Evolutionary conservation across 2,888 invertebrate genomes (phyloP).

Genomic region (Andrena haemorrhoa): DNA sequence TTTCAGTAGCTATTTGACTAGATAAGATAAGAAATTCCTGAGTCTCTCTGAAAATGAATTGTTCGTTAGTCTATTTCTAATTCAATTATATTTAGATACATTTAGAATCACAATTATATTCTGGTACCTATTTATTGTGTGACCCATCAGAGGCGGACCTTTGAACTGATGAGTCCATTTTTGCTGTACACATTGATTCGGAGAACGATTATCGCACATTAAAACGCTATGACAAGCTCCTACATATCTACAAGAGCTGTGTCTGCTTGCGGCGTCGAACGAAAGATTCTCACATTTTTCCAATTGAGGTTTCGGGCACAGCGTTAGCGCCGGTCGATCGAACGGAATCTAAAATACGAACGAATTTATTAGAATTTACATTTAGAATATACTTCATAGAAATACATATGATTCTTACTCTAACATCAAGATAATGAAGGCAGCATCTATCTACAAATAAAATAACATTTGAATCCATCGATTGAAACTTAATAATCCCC

Average conservation of each 20-base stretch:
- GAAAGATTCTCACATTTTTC: conserved; percentile 80
- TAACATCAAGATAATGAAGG: conserved; percentile 77
- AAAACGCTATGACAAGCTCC: conserved; percentile 80
- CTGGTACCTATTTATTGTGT: conserved; percentile 82
- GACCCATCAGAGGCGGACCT: conserved; percentile 85
- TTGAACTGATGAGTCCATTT: conserved; percentile 88
- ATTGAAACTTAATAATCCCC: conserved; percentile 77
- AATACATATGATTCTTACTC: conserved; percentile 69
- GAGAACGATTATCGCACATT: conserved; percentile 78
- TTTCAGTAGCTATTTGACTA: conserved; percentile 79
- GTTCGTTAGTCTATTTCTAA: background rate
- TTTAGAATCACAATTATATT: background rate
- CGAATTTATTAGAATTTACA: background rate
- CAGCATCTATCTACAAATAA: conserved; percentile 80
- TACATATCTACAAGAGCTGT: conserved; percentile 76
- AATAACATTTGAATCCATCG: conserved; percentile 73
- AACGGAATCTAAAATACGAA: conserved; percentile 66
- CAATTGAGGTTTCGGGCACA: conserved; percentile 78
- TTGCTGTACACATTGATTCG: conserved; percentile 81
- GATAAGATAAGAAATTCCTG: conserved; percentile 78
- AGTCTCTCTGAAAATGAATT: conserved; percentile 68
- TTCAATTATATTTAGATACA: background rate
- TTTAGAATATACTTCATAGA: background rate
- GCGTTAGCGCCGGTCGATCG: conserved; percentile 72
- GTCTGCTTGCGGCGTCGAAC: conserved; percentile 74